These are phyloP conservation scores for Drosophila rhopaloa DNA, from an alignment of 1,140 invertebrate species.

Conservation along the genomic window DNA sequence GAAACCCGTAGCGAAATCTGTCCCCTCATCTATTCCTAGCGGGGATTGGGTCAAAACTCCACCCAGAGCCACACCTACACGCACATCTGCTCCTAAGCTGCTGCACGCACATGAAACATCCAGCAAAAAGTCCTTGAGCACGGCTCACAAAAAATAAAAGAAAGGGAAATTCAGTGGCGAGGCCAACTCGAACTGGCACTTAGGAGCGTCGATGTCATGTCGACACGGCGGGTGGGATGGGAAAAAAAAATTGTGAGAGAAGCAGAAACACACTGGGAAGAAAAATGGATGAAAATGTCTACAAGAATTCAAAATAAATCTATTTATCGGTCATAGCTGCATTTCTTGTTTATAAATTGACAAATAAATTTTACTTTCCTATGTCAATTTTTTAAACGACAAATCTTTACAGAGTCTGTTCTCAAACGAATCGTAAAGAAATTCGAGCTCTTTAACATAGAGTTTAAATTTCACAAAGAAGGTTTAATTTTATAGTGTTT, in stretches of 20 bases:
- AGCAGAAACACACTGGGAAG: slow-evolving; percentile 11
- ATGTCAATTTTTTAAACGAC: too few species aligned
- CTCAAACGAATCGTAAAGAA: too few species aligned
- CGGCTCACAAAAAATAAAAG: slow-evolving; percentile 44
- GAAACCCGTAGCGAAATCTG: slow-evolving; percentile 59
- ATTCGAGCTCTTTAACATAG: too few species aligned
- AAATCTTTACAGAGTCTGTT: too few species aligned
- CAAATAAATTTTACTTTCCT: too few species aligned
- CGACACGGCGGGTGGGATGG: slow-evolving; percentile 33
- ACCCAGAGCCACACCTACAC: slow-evolving; percentile 10
- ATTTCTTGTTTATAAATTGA: too few species aligned
- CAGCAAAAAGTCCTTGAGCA: slow-evolving; percentile 76
- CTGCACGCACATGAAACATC: slow-evolving; percentile 75
- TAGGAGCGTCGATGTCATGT: slow-evolving; percentile 76
- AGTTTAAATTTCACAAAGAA: too few species aligned
- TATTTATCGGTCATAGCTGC: too few species aligned
- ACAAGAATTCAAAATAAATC: too few species aligned
- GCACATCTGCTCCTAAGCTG: slow-evolving; percentile 63
- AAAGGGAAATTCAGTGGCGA: slow-evolving; percentile 25
- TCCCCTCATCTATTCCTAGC: slow-evolving; percentile 13
- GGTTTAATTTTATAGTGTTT: too few species aligned
- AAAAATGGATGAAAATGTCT: not conserved
- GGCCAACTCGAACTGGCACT: slow-evolving; percentile 63
- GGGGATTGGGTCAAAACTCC: not conserved
- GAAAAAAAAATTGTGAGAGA: slow-evolving; percentile 15